A percentile compares a stretch with the other conserved stretches of the same genome.
Evolutionary conservation across 2,888 invertebrate species (phyloP).

Genomic region (Acleris laterana): DNA sequence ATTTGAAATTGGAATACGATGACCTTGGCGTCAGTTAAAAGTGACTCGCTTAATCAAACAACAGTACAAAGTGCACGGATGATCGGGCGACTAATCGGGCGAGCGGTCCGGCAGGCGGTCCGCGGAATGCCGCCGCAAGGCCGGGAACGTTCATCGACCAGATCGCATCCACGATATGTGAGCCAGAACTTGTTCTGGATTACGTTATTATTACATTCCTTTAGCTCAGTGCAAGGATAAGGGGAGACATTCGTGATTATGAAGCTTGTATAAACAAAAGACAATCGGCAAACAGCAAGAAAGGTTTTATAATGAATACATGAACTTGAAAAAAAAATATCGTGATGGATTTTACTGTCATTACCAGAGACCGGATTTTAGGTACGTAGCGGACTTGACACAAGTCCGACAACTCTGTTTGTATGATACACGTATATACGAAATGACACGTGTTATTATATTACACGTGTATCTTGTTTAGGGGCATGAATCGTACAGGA

Average conservation of each 20-base stretch:
- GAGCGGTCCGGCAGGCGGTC: slow-evolving; percentile 39
- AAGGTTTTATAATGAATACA: too few relatives aligned
- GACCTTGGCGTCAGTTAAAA: neutral
- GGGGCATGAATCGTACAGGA: too few relatives aligned
- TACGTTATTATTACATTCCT: slow-evolving; percentile 38
- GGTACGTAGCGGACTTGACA: too few relatives aligned
- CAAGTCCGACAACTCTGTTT: too few relatives aligned
- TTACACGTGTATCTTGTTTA: too few relatives aligned
- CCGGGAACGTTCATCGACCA: slow-evolving; percentile 75
- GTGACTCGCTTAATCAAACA: neutral
- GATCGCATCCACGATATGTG: slow-evolving; percentile 53
- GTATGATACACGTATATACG: too few relatives aligned
- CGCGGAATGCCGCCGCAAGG: slow-evolving; percentile 72
- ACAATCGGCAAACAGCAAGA: neutral
- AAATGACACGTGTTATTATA: too few relatives aligned
- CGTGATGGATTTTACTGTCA: too few relatives aligned
- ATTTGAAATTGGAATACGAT: neutral
- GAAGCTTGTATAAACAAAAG: neutral
- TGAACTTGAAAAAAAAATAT: too few relatives aligned
- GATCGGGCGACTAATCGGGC: slow-evolving; percentile 17
- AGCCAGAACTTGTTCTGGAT: slow-evolving; percentile 36
- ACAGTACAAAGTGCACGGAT: slow-evolving; percentile 4
- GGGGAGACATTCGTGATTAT: slow-evolving; percentile 18
- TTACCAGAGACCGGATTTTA: too few relatives aligned
- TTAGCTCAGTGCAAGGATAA: slow-evolving; percentile 21